Base-by-base conservation (phyloP, 2,888 invertebrate genomes). In the Drosophila emarginata region DNA sequence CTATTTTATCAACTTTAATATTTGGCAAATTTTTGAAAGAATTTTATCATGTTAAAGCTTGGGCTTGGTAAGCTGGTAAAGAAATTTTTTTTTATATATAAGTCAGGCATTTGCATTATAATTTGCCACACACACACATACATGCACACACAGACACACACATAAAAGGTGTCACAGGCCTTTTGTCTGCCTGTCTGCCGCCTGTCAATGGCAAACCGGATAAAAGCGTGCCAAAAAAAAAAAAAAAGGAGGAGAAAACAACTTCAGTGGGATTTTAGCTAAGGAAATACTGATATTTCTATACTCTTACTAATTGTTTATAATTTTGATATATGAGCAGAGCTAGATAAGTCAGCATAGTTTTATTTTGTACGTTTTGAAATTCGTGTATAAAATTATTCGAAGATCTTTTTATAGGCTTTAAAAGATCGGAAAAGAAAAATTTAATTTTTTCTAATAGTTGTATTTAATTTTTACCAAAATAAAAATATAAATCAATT, bases 141-240 rank as follows among this genome's bases (percentile, higher is more conserved):
- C 6, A 59, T n/a, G 54, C 4, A 14, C 11, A 18, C 15, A 37
- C 7, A 64, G 14, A 23, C 37, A 40, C 21, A 18, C 45, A 62
- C 37, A 77, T 56, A 79, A 78, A 83, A 81, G 81, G 81, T 84
- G 87, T 87, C 81, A 79, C 64, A 72, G 81, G 81, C 79, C 81
- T 77, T 81, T 87, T 81, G 81, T 81, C 74, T 68, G 85, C 71
- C 62, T 87, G 77, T 76, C 74, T 74, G 63, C 68, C 64, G 80
- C 72, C 67, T 79, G 87, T 80, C 87, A 80, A 78, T 80, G 87
- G 67, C 87, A 86, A 52, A 76, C 76, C 59, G 23, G 78, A 70
- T 71, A 67, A 61, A 86, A 87, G 71, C 73, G 81, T 80, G 87
- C 87, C 77, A 77, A 80, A 64, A 73, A 61, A 54, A 73, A 32